These are phyloP conservation scores for Tipula unca DNA, from an alignment of 2,888 invertebrate species.

Conservation along the genomic window DNA sequence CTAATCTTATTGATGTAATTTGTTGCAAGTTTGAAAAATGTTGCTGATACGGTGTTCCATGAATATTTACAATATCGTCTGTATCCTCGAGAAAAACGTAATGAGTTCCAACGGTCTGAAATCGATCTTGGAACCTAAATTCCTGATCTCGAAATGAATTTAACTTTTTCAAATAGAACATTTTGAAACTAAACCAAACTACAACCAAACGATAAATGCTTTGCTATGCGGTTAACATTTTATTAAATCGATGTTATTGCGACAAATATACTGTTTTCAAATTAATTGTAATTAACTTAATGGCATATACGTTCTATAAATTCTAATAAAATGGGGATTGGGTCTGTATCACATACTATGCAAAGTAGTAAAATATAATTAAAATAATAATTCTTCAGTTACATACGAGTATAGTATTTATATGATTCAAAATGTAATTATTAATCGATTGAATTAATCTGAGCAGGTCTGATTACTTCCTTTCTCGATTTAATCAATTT, in stretches of 20 bases:
- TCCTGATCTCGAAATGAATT: neutral
- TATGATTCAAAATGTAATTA: too few relatives aligned
- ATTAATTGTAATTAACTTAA: neutral
- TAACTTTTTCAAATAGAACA: neutral
- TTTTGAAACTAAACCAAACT: neutral
- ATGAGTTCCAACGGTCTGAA: neutral
- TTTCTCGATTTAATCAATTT: too few relatives aligned
- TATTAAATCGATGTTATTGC: neutral
- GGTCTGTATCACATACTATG: too few relatives aligned
- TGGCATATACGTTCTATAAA: too few relatives aligned
- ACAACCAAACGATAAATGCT: neutral
- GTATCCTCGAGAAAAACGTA: neutral
- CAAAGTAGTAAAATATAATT: too few relatives aligned
- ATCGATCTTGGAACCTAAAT: neutral
- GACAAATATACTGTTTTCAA: neutral
- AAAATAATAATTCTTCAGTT: too few relatives aligned
- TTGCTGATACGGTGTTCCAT: neutral
- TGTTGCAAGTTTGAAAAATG: neutral
- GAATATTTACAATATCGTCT: neutral
- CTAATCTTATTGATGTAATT: too few relatives aligned
- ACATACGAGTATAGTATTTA: too few relatives aligned
- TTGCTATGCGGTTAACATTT: neutral
- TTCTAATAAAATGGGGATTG: too few relatives aligned
- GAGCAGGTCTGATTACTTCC: too few relatives aligned
- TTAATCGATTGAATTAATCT: too few relatives aligned